phyloP scores from a whole-genome alignment of 2,113 vertebrate species.

The Campylomormyrus tamandua region DNA sequence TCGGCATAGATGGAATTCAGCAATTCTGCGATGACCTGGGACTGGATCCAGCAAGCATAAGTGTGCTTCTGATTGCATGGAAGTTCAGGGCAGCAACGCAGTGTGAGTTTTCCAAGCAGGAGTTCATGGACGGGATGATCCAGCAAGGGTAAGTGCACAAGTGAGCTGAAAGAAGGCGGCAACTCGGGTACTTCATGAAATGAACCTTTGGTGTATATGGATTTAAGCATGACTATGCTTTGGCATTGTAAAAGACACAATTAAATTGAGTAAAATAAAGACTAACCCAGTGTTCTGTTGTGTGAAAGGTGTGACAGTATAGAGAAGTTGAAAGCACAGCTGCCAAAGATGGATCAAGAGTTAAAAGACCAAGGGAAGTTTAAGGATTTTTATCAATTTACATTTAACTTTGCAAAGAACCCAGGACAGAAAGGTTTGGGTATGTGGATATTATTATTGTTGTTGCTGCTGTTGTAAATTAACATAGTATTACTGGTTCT shows the following conservation, averaged over 20 bases:
- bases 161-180: not conserved
- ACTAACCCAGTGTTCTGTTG: slow-evolving; percentile 43
- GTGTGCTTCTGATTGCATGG: slow-evolving; percentile 74
- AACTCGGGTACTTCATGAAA: not conserved
- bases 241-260: not conserved
- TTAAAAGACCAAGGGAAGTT: slow-evolving; percentile 78
- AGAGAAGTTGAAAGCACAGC: slow-evolving; percentile 79
- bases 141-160: slow-evolving; percentile 65
- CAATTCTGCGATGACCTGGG: slow-evolving; percentile 78
- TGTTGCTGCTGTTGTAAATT: not conserved
- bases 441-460: slow-evolving; percentile 47
- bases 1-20: slow-evolving; percentile 78
- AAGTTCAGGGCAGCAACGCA: slow-evolving; percentile 77
- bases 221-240: not conserved
- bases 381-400: slow-evolving; percentile 87
- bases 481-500: not conserved
- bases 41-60: slow-evolving; percentile 74
- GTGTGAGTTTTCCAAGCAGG: slow-evolving; percentile 74
- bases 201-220: not conserved
- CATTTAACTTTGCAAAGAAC: slow-evolving; percentile 83
- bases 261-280: not conserved
- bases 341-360: slow-evolving; percentile 84
- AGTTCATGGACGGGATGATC: slow-evolving; percentile 77
- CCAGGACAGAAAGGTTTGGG: slow-evolving; percentile 80
- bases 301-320: slow-evolving; percentile 73